phyloP scores from a whole-genome alignment of 2,888 invertebrate species.

The Petrolisthes manimaculis region DNA sequence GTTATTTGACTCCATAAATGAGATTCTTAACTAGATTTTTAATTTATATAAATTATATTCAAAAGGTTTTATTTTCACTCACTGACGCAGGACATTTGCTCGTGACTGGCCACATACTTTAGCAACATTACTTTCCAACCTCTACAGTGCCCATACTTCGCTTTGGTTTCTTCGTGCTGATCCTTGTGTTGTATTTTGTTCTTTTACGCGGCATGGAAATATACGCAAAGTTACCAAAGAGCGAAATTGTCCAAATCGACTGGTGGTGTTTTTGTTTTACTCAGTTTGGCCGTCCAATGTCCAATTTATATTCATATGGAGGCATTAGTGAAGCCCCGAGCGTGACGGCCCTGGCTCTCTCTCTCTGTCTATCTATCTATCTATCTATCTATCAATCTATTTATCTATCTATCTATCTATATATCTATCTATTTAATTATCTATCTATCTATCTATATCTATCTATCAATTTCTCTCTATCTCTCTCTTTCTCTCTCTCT shows the following conservation, averaged over 20 bases:
- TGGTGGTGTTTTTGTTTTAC: not conserved
- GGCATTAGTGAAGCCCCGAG: constrained; percentile 12
- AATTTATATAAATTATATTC: no score
- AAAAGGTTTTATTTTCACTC: no score
- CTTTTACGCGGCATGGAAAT: no score
- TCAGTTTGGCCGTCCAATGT: not conserved
- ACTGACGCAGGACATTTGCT: no score
- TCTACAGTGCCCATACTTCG: no score
- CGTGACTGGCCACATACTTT: no score
- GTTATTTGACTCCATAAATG: no score
- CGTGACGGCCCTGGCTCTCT: not conserved
- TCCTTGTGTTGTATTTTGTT: no score
- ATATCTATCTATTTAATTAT: not conserved
- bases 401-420: not conserved
- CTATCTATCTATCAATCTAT: not conserved
- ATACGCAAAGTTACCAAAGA: not conserved
- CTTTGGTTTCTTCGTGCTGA: no score
- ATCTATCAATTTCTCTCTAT: not conserved
- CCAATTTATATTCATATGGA: constrained; percentile 32
- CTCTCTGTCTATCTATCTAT: constrained; percentile 20
- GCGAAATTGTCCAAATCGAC: not conserved
- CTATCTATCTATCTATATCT: not conserved
- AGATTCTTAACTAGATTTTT: no score
- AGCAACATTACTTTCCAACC: no score
- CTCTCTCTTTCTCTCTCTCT: constrained; percentile 17